Percentiles rank a stretch among this genome's conserved stretches.
Conservation (phyloP, 2,797 vertebrate species). For the Pseudochaenichthys georgianus region DNA sequence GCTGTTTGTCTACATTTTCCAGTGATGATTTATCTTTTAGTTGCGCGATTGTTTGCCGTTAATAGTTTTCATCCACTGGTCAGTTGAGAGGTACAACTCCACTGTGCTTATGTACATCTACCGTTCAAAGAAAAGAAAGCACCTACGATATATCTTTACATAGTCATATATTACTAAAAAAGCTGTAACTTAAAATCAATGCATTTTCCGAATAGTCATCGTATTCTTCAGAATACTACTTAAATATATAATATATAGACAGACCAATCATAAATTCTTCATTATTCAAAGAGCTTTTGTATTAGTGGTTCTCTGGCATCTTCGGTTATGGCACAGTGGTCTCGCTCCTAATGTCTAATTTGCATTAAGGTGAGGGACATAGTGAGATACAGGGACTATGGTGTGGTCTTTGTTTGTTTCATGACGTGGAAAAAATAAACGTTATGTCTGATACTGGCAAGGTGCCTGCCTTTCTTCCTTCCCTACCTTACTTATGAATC, state of each 20-base stretch:
- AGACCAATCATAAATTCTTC: slow-evolving; percentile 67
- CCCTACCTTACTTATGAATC: slow-evolving; percentile 18
- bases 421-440: slow-evolving; percentile 53
- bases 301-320: slow-evolving; percentile 72
- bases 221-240: slow-evolving; percentile 68
- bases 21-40: slow-evolving; percentile 36
- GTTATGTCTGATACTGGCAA: slow-evolving; percentile 14
- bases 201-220: slow-evolving; percentile 57
- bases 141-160: slow-evolving; percentile 69
- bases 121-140: slow-evolving; percentile 57
- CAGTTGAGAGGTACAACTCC: slow-evolving; percentile 31
- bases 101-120: slow-evolving; percentile 50
- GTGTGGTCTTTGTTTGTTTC: slow-evolving; percentile 31
- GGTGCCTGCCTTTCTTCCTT: slow-evolving; percentile 9
- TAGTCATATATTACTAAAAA: slow-evolving; percentile 76
- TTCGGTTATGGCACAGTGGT: slow-evolving; percentile 78
- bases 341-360: slow-evolving; percentile 54
- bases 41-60: slow-evolving; percentile 19
- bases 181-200: slow-evolving; percentile 62
- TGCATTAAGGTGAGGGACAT: slow-evolving; percentile 32
- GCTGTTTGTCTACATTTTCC: slow-evolving; percentile 28
- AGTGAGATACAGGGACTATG: slow-evolving; percentile 27
- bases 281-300: slow-evolving; percentile 66
- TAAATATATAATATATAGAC: slow-evolving; percentile 77
- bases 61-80: slow-evolving; percentile 51